A percentile compares a stretch with the other conserved stretches of the same genome.
These are phyloP conservation scores for Helicoverpa armigera DNA, from an alignment of 1,140 invertebrate species.

Conservation along the genomic window DNA sequence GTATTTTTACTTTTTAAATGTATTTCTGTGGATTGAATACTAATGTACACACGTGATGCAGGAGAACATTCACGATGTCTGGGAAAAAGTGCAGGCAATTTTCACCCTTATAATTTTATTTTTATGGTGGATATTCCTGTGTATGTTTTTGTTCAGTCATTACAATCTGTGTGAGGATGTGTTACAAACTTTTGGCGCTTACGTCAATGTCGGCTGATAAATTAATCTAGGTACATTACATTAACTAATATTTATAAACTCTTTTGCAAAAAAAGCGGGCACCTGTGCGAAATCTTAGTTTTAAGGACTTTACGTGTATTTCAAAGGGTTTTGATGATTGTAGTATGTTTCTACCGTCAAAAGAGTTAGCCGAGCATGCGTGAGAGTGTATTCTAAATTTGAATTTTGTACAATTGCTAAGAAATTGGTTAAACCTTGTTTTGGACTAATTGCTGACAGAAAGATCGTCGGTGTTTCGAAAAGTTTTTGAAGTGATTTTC, in stretches of 20 bases:
- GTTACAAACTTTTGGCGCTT: constrained; percentile 8
- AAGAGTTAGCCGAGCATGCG: too few relatives aligned
- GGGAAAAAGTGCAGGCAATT: background rate
- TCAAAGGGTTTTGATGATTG: too few relatives aligned
- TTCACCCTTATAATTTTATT: background rate
- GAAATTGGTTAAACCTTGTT: too few relatives aligned
- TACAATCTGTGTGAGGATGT: background rate
- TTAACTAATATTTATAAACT: background rate
- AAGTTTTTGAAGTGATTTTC: too few relatives aligned
- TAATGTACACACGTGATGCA: background rate
- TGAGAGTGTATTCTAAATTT: too few relatives aligned
- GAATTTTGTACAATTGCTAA: too few relatives aligned
- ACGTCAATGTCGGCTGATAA: constrained; percentile 7
- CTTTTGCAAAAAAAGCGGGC: too few relatives aligned
- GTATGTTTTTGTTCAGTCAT: background rate
- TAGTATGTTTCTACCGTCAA: too few relatives aligned
- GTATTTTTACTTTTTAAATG: background rate
- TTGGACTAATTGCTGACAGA: too few relatives aligned
- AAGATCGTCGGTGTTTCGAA: too few relatives aligned
- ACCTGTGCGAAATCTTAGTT: too few relatives aligned
- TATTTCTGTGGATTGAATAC: constrained; percentile 6
- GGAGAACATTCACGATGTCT: background rate
- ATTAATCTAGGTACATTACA: background rate
- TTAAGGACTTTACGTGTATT: too few relatives aligned
- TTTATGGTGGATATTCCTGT: constrained; percentile 1